Percentiles rank a stretch among this genome's conserved stretches.
Evolutionary conservation across 92 coral and sea anemone species (phyloP).

Genomic region (Zoanthus gigantus): DNA sequence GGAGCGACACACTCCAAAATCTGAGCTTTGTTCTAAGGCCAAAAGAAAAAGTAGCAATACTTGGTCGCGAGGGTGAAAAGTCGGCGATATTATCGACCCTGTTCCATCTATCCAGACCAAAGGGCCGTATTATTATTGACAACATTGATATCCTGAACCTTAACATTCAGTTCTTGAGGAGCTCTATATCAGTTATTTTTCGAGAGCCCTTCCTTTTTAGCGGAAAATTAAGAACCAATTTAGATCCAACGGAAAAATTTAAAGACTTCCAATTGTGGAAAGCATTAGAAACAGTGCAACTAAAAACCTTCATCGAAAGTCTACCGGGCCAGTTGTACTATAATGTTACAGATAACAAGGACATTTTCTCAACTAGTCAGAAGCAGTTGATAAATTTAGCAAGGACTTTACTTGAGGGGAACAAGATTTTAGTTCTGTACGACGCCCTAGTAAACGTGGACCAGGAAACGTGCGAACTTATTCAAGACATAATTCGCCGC

Average conservation of each 20-base stretch:
- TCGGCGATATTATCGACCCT: slow-evolving; percentile 44
- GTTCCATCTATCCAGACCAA: slow-evolving; percentile 42
- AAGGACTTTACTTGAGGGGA: slow-evolving; percentile 51
- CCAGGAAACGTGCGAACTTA: slow-evolving; percentile 46
- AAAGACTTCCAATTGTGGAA: slow-evolving; percentile 61
- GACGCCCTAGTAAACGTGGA: slow-evolving; percentile 48
- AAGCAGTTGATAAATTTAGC: slow-evolving; percentile 53
- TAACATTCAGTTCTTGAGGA: slow-evolving; percentile 47
- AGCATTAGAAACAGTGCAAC: slow-evolving; percentile 53
- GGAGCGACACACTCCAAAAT: slow-evolving; percentile 3
- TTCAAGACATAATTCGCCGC: slow-evolving; percentile 43
- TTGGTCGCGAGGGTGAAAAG: slow-evolving; percentile 45
- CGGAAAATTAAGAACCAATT: slow-evolving; percentile 50
- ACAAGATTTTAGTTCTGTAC: slow-evolving; percentile 52
- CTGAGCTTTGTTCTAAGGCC: slow-evolving; percentile 38
- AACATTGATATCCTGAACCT: slow-evolving; percentile 34
- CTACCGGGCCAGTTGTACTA: slow-evolving; percentile 51
- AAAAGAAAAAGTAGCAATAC: slow-evolving; percentile 48
- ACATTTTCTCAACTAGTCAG: slow-evolving; percentile 36
- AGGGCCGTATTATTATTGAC: slow-evolving; percentile 46
- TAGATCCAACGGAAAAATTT: slow-evolving; percentile 61
- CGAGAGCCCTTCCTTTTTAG: slow-evolving; percentile 62
- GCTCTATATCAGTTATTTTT: slow-evolving; percentile 50
- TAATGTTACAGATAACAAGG: slow-evolving; percentile 22
- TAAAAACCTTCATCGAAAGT: slow-evolving; percentile 50